phyloP scores from a whole-genome alignment of 2,113 vertebrate genomes.

The Prinia subflava region DNA sequence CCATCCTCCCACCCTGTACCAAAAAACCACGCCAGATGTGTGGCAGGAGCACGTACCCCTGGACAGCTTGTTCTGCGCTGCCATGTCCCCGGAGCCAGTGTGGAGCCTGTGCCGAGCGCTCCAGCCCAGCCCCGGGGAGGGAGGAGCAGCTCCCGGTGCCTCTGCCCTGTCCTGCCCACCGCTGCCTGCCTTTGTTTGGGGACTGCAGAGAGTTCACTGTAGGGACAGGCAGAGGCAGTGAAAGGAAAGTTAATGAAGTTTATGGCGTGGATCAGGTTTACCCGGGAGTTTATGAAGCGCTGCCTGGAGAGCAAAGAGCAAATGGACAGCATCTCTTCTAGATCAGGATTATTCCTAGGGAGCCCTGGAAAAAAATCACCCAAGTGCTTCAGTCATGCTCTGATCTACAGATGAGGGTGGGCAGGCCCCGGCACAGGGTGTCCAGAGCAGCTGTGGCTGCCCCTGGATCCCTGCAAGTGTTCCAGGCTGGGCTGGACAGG shows the following conservation, averaged over 20 bases:
- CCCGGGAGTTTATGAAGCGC: neutral
- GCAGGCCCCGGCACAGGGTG: neutral
- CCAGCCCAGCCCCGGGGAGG: neutral
- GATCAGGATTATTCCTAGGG: neutral
- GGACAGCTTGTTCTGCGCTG: neutral
- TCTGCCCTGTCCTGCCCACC: slow-evolving; percentile 15
- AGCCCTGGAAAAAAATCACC: neutral
- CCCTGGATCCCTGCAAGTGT: neutral
- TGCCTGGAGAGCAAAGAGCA: neutral
- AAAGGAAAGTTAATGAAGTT: neutral
- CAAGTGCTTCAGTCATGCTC: neutral
- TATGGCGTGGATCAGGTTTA: neutral
- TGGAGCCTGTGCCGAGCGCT: rapidly evolving
- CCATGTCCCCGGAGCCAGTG: neutral
- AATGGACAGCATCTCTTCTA: neutral
- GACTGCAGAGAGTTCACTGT: neutral
- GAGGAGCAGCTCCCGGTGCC: slow-evolving; percentile 10
- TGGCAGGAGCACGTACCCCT: neutral
- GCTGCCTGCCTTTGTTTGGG: slow-evolving; percentile 37
- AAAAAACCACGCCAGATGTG: neutral
- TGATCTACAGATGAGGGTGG: neutral
- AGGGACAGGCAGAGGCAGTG: neutral
- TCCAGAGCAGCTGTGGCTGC: neutral
- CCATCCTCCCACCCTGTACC: neutral
- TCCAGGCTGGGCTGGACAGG: neutral